Evolutionary conservation across 2,113 vertebrate genomes (phyloP), one percentile per base, ranked within the genome.

Genomic region (Lasiurus borealis): DNA sequence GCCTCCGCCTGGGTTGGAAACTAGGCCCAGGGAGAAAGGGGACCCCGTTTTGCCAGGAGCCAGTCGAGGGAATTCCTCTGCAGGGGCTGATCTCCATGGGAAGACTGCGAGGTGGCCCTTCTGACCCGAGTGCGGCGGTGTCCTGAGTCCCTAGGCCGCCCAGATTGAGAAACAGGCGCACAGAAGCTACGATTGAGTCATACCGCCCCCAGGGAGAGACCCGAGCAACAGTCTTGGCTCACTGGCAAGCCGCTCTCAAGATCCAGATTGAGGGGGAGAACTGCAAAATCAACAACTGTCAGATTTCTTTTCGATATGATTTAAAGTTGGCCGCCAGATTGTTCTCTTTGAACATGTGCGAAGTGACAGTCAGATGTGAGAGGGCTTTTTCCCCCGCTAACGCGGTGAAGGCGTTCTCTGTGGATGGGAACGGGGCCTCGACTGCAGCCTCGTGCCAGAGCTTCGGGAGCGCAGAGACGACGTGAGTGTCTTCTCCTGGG

Each of bases 261-360:
- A 80, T 95, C 81, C 95, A 97, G 88, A 93, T 91, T 86, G 93
- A 88, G 90, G 82, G 92, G 82, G 90, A 95, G 92, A 88, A 87
- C 73, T 95, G 83, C 88, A 95, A 76, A 96, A 83, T 96, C 97
- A 95, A 91, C 96, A 97, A 68, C 96, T 94, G 91, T 97, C 96
- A 81, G 16, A 50, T 80, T 96, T 90, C 89, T 85, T 92, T 93
- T 95, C 88, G 94, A 2, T 92, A 31, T 92, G 78, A 94, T 95
- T 96, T 95, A 93, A 95, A 94, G 90, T 95, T 97, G 95, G 88
- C 93, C 88, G 66, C 92, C 62, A 88, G 76, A 78, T 40, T 80
- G 90, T 84, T 95, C 92, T 85, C 59, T 95, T 88, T 91, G 95
- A 95, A 80, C 83, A 85, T 68, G 94, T 94, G 93, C 1, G 3